Evolutionary conservation across 1,140 invertebrate species (phyloP).

Genomic region (Procambarus clarkii): DNA sequence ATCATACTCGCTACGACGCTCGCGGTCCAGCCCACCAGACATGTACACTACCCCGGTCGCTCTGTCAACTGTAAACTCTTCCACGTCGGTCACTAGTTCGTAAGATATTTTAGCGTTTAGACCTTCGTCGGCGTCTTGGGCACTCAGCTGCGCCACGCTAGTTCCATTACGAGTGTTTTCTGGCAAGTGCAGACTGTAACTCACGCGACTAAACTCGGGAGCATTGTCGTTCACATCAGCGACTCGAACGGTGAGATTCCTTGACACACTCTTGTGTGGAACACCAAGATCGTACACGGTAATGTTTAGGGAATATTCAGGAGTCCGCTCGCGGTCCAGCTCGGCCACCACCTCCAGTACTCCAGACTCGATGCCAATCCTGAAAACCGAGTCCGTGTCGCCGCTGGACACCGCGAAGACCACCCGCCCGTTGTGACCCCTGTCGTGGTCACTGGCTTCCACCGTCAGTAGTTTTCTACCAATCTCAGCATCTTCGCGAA

Average conservation of each 20-base stretch:
- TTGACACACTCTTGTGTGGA: constrained; percentile 86
- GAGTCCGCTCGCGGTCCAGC: constrained; percentile 89
- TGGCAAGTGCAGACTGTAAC: constrained; percentile 76
- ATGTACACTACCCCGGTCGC: constrained; percentile 87
- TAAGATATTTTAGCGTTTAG: constrained; percentile 89
- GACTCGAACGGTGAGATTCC: constrained; percentile 82
- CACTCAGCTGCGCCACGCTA: constrained; percentile 77
- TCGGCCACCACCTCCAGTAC: constrained; percentile 89
- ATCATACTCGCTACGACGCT: constrained; percentile 89
- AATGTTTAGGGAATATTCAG: constrained; percentile 90
- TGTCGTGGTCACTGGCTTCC: constrained; percentile 82
- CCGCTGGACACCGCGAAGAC: constrained; percentile 91
- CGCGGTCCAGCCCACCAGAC: constrained; percentile 86
- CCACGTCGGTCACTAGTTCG: constrained; percentile 85
- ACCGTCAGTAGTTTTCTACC: constrained; percentile 52
- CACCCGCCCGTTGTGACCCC: constrained; percentile 93
- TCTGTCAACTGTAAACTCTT: constrained; percentile 89
- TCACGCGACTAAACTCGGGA: constrained; percentile 77
- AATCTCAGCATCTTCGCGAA: constrained; percentile 55
- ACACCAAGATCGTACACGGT: constrained; percentile 91
- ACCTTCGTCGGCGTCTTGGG: constrained; percentile 77
- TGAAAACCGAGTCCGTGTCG: constrained; percentile 91
- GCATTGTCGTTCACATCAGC: constrained; percentile 78
- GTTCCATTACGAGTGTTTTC: constrained; percentile 77
- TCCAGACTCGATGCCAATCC: constrained; percentile 89